phyloP scores from a whole-genome alignment of 2,113 vertebrate species.

The Hyperopisus bebe region DNA sequence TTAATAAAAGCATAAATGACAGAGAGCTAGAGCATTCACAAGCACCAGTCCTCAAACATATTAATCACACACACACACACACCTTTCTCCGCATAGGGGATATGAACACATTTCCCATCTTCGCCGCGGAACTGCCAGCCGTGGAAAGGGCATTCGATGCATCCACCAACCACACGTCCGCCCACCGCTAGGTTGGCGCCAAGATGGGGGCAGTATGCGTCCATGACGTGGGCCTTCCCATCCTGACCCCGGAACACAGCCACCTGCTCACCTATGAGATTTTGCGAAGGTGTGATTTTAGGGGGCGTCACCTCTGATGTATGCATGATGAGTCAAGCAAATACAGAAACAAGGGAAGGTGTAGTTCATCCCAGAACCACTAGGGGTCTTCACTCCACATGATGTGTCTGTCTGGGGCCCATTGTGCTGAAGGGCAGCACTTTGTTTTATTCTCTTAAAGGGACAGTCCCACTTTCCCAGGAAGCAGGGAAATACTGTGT shows the following conservation, averaged over 20 bases:
- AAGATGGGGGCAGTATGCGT: constrained; percentile 72
- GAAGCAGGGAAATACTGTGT: not conserved
- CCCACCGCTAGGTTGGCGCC: constrained; percentile 66
- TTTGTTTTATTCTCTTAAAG: not conserved
- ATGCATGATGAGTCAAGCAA: not conserved
- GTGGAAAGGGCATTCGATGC: constrained; percentile 72
- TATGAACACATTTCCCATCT: constrained; percentile 61
- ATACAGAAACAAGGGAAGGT: not conserved
- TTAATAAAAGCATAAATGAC: not conserved
- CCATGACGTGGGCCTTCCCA: constrained; percentile 55
- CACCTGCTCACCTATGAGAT: constrained; percentile 57
- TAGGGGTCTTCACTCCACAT: not conserved
- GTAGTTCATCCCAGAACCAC: not conserved
- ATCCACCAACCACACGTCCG: constrained; percentile 60
- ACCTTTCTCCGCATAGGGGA: constrained; percentile 66
- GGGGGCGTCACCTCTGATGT: not conserved
- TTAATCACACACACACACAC: constrained; percentile 14
- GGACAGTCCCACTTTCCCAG: not conserved
- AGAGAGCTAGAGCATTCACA: not conserved
- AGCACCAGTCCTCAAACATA: not conserved
- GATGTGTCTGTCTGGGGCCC: not conserved
- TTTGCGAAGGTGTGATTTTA: not conserved
- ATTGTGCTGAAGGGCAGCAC: not conserved
- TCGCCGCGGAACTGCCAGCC: constrained; percentile 69
- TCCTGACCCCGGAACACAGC: constrained; percentile 54